These are phyloP conservation scores for Cryptocephalus primarius DNA, from an alignment of 2,888 invertebrate species.

Conservation along the genomic window DNA sequence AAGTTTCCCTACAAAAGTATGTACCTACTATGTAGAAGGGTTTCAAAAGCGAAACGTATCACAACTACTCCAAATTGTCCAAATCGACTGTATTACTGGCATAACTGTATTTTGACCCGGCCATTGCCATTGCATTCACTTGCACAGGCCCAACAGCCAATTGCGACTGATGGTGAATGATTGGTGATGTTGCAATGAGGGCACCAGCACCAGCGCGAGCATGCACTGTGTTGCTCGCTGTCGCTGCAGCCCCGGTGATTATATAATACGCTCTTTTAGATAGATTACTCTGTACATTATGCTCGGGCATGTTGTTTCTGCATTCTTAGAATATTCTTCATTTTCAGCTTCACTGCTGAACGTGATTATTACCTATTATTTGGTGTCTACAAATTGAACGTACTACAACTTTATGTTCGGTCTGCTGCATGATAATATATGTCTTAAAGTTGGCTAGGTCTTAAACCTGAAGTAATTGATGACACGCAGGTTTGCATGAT, in stretches of 20 bases:
- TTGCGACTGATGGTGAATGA: constrained; percentile 22
- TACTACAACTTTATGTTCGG: too few species aligned
- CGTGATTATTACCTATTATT: too few species aligned
- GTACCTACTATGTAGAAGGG: too few species aligned
- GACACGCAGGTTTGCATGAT: constrained; percentile 1
- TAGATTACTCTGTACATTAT: constrained; percentile 1
- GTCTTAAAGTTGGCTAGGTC: too few species aligned
- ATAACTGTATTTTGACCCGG: too few species aligned
- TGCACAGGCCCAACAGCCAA: constrained; percentile 31
- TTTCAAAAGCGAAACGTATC: too few species aligned
- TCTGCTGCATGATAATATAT: too few species aligned
- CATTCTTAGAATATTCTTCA: background rate
- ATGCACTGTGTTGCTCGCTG: constrained; percentile 32
- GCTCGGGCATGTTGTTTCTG: constrained; percentile 1
- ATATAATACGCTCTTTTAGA: constrained; percentile 10
- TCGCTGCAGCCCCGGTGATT: constrained; percentile 19
- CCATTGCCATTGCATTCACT: constrained; percentile 24
- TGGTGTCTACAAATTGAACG: too few species aligned
- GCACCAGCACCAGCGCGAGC: constrained; percentile 38
- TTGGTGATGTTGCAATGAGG: constrained; percentile 31
- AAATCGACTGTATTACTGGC: too few species aligned
- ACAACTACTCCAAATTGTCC: too few species aligned
- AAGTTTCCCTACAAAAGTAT: too few species aligned
- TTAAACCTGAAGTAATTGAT: background rate
- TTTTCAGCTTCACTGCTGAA: too few species aligned